phyloP scores from a whole-genome alignment of 2,113 vertebrate genomes.

The Dromiciops gliroides region DNA sequence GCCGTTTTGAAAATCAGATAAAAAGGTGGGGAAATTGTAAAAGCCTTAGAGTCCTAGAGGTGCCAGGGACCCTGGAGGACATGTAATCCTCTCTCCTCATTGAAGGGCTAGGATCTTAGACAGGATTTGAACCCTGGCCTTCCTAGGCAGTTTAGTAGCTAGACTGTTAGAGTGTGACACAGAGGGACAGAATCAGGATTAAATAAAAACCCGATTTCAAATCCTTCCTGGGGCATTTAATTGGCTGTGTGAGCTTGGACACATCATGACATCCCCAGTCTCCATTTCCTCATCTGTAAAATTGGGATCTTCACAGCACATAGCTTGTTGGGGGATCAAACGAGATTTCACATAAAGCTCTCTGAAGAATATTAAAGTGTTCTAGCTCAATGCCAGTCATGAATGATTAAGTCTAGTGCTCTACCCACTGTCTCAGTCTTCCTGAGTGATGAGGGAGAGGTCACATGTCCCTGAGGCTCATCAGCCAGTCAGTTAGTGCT shows the following conservation, averaged over 20 bases:
- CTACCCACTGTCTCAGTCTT: neutral
- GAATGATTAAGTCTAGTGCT: neutral
- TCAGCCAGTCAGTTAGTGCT: neutral
- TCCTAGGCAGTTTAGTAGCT: neutral
- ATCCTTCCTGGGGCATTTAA: neutral
- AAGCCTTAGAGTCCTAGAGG: slow-evolving; percentile 2
- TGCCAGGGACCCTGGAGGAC: neutral
- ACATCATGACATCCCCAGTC: neutral
- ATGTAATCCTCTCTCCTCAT: slow-evolving; percentile 34
- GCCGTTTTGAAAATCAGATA: slow-evolving; percentile 46
- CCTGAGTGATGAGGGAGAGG: neutral
- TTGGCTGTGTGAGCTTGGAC: neutral
- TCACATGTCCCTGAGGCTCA: neutral
- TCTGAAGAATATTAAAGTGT: neutral
- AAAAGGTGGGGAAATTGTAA: neutral
- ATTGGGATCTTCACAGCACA: neutral
- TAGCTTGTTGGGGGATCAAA: neutral
- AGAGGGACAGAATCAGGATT: neutral
- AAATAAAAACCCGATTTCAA: neutral
- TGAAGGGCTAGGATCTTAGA: neutral
- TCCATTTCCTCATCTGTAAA: neutral
- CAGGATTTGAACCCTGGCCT: neutral
- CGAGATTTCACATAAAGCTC: neutral
- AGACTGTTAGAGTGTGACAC: neutral
- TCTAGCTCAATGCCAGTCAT: neutral